Percentiles rank a stretch among this genome's conserved stretches.
Evolutionary conservation across 2,888 invertebrate species (phyloP).

Genomic region (Labia minor): DNA sequence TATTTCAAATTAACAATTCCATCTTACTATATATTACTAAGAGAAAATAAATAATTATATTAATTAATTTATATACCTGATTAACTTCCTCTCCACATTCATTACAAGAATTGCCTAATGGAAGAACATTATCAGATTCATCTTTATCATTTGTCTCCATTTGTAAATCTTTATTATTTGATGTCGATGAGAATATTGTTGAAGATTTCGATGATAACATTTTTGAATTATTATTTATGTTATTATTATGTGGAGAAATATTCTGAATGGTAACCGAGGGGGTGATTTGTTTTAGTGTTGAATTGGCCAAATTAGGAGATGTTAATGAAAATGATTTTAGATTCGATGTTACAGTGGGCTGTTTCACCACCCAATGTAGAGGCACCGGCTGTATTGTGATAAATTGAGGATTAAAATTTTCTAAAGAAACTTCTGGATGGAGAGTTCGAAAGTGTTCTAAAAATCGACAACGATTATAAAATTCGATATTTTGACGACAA

Average conservation of each 20-base stretch:
- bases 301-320: neutral
- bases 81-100: neutral
- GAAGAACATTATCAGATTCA: neutral
- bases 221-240: no score
- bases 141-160: neutral
- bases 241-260: neutral
- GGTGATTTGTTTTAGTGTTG: neutral
- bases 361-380: neutral
- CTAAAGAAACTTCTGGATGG: neutral
- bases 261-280: neutral
- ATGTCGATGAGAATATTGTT: neutral
- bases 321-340: neutral
- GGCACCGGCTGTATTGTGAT: neutral
- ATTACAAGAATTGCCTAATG: neutral
- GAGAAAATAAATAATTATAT: neutral
- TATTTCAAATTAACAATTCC: neutral
- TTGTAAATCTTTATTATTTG: neutral
- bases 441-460: constrained; percentile 18
- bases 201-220: neutral
- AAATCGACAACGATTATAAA: constrained; percentile 19
- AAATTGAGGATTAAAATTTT: neutral
- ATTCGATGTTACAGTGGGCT: neutral
- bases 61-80: no score
- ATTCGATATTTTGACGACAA: constrained; percentile 14
- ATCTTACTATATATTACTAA: neutral